Evolutionary conservation across 2,797 vertebrate species (phyloP).

Genomic region (Lates japonicus): DNA sequence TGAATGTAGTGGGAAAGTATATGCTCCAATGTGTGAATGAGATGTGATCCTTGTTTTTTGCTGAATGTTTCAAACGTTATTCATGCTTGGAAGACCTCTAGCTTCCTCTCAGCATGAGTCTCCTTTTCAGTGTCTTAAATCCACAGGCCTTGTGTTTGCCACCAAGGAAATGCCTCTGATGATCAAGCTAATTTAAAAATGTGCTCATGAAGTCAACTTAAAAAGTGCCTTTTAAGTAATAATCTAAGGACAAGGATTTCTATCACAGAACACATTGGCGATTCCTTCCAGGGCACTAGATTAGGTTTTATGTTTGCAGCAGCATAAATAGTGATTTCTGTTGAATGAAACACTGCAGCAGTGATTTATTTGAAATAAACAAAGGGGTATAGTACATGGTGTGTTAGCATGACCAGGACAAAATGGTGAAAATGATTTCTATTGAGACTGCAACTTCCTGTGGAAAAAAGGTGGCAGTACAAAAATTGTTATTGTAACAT

Average conservation of each 20-base stretch:
- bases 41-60: conserved; percentile 19
- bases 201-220: conserved; percentile 41
- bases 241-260: conserved; percentile 32
- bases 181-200: conserved; percentile 55
- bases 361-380: conserved; percentile 6
- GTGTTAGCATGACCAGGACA: neutral
- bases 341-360: neutral
- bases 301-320: neutral
- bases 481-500: neutral
- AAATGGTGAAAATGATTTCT: neutral
- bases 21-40: conserved; percentile 25
- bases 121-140: conserved; percentile 48
- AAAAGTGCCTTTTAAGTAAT: conserved; percentile 38
- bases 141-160: conserved; percentile 38
- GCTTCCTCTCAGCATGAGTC: conserved; percentile 48
- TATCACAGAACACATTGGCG: conserved; percentile 6
- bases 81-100: conserved; percentile 35
- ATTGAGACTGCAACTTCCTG: neutral
- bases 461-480: too few species aligned
- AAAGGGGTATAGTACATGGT: neutral
- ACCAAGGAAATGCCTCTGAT: conserved; percentile 39
- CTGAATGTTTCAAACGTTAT: conserved; percentile 53
- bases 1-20: conserved; percentile 11
- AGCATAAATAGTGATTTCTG: neutral
- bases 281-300: conserved; percentile 15